phyloP scores from a whole-genome alignment of 2,113 vertebrate species.

The Ivindomyrus marchei region DNA sequence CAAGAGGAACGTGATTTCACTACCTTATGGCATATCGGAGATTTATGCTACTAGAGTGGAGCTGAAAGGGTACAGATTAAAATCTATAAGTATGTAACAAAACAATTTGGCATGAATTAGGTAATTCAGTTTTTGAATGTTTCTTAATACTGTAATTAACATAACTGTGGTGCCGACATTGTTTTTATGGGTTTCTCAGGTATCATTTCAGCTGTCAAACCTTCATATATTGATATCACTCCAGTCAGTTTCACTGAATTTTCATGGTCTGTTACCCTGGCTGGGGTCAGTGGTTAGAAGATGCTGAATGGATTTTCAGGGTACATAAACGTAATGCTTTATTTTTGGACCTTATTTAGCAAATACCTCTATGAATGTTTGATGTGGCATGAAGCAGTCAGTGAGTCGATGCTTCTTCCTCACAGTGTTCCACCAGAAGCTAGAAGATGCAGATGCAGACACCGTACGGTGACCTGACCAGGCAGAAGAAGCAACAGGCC shows the following conservation, averaged over 20 bases:
- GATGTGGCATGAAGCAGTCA: background rate
- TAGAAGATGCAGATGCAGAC: constrained; percentile 43
- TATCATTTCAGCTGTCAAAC: background rate
- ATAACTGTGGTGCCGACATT: background rate
- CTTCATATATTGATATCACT: background rate
- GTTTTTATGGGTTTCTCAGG: background rate
- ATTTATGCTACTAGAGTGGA: background rate
- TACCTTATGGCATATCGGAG: background rate
- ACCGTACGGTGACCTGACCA: constrained; percentile 41
- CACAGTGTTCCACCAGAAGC: constrained; percentile 15
- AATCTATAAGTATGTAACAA: background rate
- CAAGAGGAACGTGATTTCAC: background rate
- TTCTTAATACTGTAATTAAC: background rate
- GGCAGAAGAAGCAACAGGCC: constrained; percentile 54
- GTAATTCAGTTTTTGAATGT: background rate
- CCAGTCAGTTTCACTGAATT: background rate
- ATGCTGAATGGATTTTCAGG: background rate
- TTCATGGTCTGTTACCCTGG: background rate
- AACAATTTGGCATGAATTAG: background rate
- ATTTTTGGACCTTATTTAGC: background rate
- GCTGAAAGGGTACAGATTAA: background rate
- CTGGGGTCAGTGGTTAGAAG: background rate
- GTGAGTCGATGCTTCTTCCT: background rate
- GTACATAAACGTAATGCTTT: background rate
- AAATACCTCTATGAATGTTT: background rate